Base-by-base conservation (phyloP, 2,797 vertebrate species). In the Carduelis carduelis region DNA sequence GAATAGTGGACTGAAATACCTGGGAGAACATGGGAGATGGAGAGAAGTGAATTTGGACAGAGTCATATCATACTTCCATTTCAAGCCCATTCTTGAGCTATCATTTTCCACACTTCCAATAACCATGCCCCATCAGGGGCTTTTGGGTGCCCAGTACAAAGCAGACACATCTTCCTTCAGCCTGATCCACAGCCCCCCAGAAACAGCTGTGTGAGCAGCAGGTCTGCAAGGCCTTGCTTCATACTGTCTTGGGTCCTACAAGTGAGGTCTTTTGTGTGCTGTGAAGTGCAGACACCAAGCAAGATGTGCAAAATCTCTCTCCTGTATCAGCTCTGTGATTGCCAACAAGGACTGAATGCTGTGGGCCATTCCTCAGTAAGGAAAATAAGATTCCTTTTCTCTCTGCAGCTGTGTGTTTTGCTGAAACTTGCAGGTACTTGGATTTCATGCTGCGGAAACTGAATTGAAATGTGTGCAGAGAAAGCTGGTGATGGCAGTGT, bases 121-220 rank as follows among this genome's bases (percentile, higher is more conserved):
- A 90, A 49, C 11, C 0, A 0, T 22, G 27, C 18, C 14, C 4
- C 32, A 23, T 6, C 0, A 0, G 19, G 30, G 18, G 26, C 17
- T 74, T 18, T 52, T 66, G 41, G 6, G 11, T 63, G 19, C 34
- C 47, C 11, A 3, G 3, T 39, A 65, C 0, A 0, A 87, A 94
- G 43, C 18, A 64, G 53, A 6, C 12, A 6, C 19, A 4, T 83
- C 69, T 87, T 27, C 56, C 27, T 78, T 91, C 66, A 64, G 17
- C 18, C 43, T 56, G 43, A 35, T 47, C 39, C 28, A 27, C 22
- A 63, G 64, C 3, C 12, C 39, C 59, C 12, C 0, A 44, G 66
- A 78, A 41, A 0, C n/a, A 69, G 28, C 28, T 65, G 10, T 49
- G 63, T 24, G 69, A 85, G 57, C 34, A 68, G 63, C 3, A 4